Conservation (phyloP, 2,113 vertebrate species). For the Cololabis saira region DNA sequence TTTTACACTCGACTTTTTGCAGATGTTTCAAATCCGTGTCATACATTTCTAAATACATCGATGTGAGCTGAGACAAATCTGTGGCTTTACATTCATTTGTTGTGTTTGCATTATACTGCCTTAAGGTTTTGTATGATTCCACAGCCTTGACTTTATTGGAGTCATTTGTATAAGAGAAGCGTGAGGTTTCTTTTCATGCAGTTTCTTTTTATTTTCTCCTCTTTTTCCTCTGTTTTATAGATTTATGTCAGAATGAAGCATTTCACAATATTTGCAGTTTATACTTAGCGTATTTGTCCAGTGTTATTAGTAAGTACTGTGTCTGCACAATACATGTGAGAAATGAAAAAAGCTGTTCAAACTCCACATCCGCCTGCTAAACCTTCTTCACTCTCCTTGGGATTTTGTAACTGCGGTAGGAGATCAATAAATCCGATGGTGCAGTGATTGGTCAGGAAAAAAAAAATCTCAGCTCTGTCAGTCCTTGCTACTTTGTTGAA, state of each 20-base stretch:
- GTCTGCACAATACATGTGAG: background rate
- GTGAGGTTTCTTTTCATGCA: constrained; percentile 33
- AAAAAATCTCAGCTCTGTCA: constrained; percentile 7
- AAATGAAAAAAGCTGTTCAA: constrained; percentile 6
- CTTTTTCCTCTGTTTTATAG: constrained; percentile 1
- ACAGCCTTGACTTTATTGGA: constrained; percentile 43
- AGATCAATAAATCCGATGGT: constrained; percentile 32
- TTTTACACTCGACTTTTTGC: too few species aligned
- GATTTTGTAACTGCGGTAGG: constrained; percentile 6
- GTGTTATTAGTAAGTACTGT: background rate
- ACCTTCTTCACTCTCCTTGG: background rate
- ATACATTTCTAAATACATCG: too few species aligned
- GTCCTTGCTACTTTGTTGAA: constrained; percentile 9
- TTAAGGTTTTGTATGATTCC: constrained; percentile 3
- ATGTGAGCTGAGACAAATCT: too few species aligned
- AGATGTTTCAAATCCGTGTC: too few species aligned
- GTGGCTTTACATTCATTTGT: too few species aligned
- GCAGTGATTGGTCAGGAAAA: constrained; percentile 13
- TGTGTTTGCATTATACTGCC: too few species aligned
- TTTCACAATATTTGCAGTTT: too few species aligned
- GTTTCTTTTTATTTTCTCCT: constrained; percentile 1
- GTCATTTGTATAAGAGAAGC: constrained; percentile 46
- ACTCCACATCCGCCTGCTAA: constrained; percentile 1
- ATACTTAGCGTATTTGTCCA: background rate
- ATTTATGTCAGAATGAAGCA: constrained; percentile 1